Evolutionary conservation across 2,113 vertebrate species (phyloP), one percentile per base, ranked within the genome.

Genomic region (Gobius niger): DNA sequence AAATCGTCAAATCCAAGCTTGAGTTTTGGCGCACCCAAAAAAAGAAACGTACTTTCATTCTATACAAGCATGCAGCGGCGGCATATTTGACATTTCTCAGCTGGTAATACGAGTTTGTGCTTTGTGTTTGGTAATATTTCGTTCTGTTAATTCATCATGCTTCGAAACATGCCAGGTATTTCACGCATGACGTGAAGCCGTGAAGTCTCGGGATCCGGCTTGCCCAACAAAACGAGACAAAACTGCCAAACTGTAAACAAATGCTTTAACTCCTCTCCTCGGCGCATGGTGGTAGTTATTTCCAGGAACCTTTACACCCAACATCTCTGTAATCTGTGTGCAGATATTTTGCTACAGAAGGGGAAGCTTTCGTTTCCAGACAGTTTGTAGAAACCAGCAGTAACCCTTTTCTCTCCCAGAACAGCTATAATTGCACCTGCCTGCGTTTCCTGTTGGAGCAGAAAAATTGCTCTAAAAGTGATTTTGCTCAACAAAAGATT

Each of bases 131-230:
- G 60, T 77, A 7, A 81, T 83, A 70, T 78, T 72, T 64, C 42
- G 44, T 61, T 66, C 12, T 7, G 62, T 47, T 65, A 69, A 64
- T 66, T 54, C 73, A 68, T 51, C 67, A 14, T 67, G 63, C 16
- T 18, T 66, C 7, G 16, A 67, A 63, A 68, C 49, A 87, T 83
- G 82, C 56, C 53, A 47, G 68, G 77, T 81, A 89, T 89, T 82
- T 71, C 73, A 7, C 12, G 63, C 51, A 42, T 19, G 65, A 76
- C 74, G 44, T 13, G 41, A 15, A 15, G 47, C 70, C 16, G 1
- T 68, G 66, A 82, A 78, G 51, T 46, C n/a, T 7, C 0, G 42
- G 15, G 40, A 47, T 70, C 6, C 64, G 16, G 60, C 47, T 64
- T 60, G 15, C 40, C 57, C 42, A 44, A 47, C 13, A 67, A 50